These are phyloP conservation scores for Entelurus aequoreus DNA, from an alignment of 2,113 vertebrate genomes.

Conservation along the genomic window DNA sequence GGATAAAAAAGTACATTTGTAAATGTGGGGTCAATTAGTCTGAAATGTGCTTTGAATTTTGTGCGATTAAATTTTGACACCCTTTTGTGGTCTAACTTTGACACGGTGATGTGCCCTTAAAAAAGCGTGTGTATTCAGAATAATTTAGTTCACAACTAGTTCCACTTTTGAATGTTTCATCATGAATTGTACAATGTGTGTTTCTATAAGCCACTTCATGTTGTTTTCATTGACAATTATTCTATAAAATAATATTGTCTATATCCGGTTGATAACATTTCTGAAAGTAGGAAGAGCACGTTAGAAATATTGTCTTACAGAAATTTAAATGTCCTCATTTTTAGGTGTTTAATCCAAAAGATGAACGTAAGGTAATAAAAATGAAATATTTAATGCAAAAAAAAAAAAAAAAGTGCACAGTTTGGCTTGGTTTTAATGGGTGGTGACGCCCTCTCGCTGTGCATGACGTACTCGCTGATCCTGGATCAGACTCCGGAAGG, in stretches of 20 bases:
- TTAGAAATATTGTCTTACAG: neutral
- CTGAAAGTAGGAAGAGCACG: neutral
- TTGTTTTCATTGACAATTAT: neutral
- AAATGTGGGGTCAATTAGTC: too few species aligned
- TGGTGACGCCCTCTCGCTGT: too few species aligned
- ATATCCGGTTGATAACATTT: neutral
- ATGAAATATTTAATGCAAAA: neutral
- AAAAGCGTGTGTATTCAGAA: neutral
- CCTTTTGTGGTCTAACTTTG: neutral
- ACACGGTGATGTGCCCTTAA: neutral
- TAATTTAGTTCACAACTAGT: neutral
- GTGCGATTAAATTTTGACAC: too few species aligned
- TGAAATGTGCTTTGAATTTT: too few species aligned
- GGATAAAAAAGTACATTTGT: too few species aligned
- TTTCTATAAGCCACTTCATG: neutral
- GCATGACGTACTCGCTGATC: slow-evolving; percentile 14
- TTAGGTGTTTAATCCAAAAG: neutral
- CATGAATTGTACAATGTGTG: neutral
- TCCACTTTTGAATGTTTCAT: neutral
- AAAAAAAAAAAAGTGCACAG: too few species aligned
- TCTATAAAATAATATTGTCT: too few species aligned
- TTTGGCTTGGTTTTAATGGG: too few species aligned
- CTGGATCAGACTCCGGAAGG: slow-evolving; percentile 18
- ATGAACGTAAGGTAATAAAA: neutral
- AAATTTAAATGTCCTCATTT: neutral